These are phyloP conservation scores for Neodiprion pinetum DNA, from an alignment of 1,140 invertebrate genomes.

Conservation along the genomic window DNA sequence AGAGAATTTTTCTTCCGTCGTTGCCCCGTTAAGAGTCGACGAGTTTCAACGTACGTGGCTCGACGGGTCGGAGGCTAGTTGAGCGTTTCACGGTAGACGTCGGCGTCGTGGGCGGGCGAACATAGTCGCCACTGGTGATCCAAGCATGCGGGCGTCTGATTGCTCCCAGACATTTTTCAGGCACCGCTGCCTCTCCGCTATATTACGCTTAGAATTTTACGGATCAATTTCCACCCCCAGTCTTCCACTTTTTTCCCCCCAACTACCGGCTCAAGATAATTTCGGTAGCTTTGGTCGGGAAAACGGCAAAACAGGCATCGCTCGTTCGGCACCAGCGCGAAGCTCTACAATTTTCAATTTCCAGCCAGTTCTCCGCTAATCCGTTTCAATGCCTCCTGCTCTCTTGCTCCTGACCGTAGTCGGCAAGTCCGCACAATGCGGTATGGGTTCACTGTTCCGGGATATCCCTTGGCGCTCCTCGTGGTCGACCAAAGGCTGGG, in stretches of 20 bases:
- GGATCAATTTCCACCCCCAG: too few species aligned
- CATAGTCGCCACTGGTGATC: constrained; percentile 21
- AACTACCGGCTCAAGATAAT: too few species aligned
- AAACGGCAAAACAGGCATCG: too few species aligned
- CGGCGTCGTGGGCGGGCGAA: constrained; percentile 4
- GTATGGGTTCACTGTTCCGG: neutral
- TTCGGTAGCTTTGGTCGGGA: too few species aligned
- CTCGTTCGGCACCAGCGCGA: neutral
- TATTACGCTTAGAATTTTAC: too few species aligned
- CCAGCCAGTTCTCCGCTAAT: neutral
- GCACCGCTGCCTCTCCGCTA: neutral
- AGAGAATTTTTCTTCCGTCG: constrained; percentile 3
- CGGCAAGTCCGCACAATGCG: neutral
- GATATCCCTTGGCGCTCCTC: too few species aligned
- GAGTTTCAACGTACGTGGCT: neutral
- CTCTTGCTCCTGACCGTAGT: neutral
- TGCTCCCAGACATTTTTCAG: constrained; percentile 29
- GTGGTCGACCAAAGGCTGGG: neutral
- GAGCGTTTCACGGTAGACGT: neutral
- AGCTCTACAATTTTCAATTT: neutral
- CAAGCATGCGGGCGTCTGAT: constrained; percentile 35
- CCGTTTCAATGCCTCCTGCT: neutral
- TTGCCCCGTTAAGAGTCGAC: constrained; percentile 2
- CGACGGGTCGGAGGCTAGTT: constrained; percentile 4
- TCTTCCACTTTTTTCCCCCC: too few species aligned